These are phyloP conservation scores for Perca fluviatilis DNA, from an alignment of 2,113 vertebrate species.

Conservation along the genomic window DNA sequence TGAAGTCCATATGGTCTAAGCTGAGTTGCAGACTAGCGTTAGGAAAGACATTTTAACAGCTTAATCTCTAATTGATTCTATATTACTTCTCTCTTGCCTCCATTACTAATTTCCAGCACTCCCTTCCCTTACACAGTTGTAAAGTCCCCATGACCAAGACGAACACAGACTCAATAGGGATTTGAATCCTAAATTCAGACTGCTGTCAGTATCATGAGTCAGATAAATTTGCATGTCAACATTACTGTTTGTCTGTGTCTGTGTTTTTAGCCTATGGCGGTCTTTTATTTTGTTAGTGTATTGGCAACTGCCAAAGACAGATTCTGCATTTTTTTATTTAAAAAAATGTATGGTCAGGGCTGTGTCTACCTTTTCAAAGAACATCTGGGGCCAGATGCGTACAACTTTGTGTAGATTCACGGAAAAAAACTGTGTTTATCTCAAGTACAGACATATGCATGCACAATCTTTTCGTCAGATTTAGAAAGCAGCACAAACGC, in stretches of 20 bases:
- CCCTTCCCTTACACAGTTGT: neutral
- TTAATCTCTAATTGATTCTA: neutral
- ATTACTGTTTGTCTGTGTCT: constrained; percentile 1
- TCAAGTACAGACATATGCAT: no score
- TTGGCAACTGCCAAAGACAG: neutral
- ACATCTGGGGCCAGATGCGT: no score
- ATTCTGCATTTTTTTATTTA: neutral
- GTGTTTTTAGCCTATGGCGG: neutral
- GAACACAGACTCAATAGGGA: neutral
- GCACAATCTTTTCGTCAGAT: neutral
- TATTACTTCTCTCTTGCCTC: neutral
- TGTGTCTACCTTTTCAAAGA: neutral
- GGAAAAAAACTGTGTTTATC: no score
- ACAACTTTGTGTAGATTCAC: no score
- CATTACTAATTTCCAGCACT: neutral
- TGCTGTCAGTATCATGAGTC: neutral
- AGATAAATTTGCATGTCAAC: neutral
- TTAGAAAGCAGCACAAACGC: neutral
- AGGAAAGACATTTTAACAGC: neutral
- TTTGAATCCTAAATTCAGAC: neutral
- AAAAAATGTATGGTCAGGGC: neutral
- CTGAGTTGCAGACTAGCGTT: neutral
- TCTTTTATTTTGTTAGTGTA: neutral
- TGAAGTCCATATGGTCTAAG: neutral
- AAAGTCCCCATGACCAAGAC: neutral